Evolutionary conservation across 2,797 vertebrate species (phyloP), one percentile per base, ranked within the genome.

Genomic region (Malacoraja senta): DNA sequence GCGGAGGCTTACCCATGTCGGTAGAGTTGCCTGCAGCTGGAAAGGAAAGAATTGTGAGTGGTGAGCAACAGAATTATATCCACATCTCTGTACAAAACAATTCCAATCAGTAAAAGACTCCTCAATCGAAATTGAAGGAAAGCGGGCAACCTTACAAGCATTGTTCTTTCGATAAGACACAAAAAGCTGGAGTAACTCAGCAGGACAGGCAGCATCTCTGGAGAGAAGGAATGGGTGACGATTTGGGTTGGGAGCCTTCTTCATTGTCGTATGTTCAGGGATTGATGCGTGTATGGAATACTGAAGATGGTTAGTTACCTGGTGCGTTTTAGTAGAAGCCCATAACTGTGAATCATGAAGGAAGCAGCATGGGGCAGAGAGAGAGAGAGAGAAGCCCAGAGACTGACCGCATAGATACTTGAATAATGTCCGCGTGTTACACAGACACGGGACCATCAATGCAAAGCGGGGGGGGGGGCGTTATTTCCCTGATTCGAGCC

Each of bases 11-110:
- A 93, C 76, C 93, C 58, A 91, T 91, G 10, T 74, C 71, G 15
- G 90, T 74, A 13, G 90, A 91, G 24, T 74, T 91, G 6, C 90
- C 90, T 26, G 90, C 90, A 74, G 74, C 90, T 91, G 90, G 10
- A 74, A 74, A 91, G 38, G 53, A 91, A 68, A 35, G 8, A 21
- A 68, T 35, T 10, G 8, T 88, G n/a, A 88, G 61, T 68, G 4
- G 71, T 91, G 63, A 71, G 7, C 6, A 35, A 71, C 10, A 26
- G 63, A 90, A 68, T 71, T 44, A 9, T 0, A 71, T n/a, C 32
- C 21, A 38, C 15, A 71, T 72, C 61, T 10, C 63, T 91, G 29
- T 65, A 15, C 38, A 84, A 61, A 9, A 63, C 26, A 88, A 88
- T 21, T 88, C 17, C 65, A 68, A 35, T 88, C 68, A 32, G 17